Base-by-base conservation (phyloP, 2,113 vertebrate genomes). In the Origma solitaria region DNA sequence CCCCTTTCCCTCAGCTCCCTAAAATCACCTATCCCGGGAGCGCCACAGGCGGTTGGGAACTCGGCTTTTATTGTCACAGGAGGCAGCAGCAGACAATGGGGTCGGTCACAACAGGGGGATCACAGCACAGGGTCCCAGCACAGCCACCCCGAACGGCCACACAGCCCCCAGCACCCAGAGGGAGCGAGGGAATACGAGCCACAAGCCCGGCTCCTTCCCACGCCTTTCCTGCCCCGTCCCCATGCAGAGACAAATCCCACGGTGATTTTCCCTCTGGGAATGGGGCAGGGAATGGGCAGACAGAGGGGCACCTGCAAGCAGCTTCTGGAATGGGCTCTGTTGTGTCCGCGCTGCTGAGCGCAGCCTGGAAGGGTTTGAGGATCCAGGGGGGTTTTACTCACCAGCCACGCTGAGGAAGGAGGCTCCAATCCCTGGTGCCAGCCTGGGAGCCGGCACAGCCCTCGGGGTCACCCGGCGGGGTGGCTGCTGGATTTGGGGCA, bases 251-350 rank as follows among this genome's bases (percentile, higher is more conserved):
- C 47, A 10, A n/a, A 40, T 8, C 9, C 35, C 38, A 2, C 0
- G 0, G 25, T 0, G 2, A 9, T 27, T 13, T 45, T 47, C 58
- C 50, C 28, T 19, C 6, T 13, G 65, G 78, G 60, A 53, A 7
- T 0, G 4, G n/a, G 35, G 82, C 45, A 23, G 19, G 15, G 4
- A 23, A 11, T 11, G 38, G 45, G 57, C 53, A 66, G 80, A 14
- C 6, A 6, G 38, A 15, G 56, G 44, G 12, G 9, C 7, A 24
- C 18, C 80, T 23, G 64, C 60, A 15, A 11, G 42, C 33, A 68
- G 51, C 60, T 69, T 40, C 69, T 2, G 14, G 15, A 4, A 5
- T 12, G 0, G 0, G 28, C 69, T 54, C 40, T 2, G 0, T 3
- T 7, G 68, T 57, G 42, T 28, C 58, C 3, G 0, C 35, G n/a